Evolutionary conservation across 1,140 invertebrate genomes (phyloP).

Genomic region (Cataglyphis hispanica): DNA sequence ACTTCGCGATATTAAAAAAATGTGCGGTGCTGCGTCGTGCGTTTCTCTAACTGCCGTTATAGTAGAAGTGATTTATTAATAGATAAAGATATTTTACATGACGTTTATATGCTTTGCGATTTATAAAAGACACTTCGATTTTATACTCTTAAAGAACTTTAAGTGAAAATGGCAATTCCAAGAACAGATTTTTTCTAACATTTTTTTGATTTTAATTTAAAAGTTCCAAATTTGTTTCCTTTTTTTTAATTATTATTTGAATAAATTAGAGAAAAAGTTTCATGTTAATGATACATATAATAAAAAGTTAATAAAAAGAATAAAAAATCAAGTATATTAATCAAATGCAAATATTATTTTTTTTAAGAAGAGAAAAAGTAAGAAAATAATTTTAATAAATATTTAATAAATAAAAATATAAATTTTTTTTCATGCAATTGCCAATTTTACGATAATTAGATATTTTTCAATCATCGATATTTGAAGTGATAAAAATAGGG

Average conservation of each 20-base stretch:
- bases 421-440: constrained; percentile 20
- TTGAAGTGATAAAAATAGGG: not conserved
- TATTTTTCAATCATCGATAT: constrained; percentile 49
- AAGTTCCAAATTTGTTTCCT: not conserved
- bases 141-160: constrained; percentile 45
- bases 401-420: not conserved
- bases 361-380: not conserved
- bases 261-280: not conserved
- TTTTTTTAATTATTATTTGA: not conserved
- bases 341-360: not conserved
- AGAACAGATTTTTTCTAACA: constrained; percentile 8
- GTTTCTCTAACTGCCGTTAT: constrained; percentile 17
- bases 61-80: constrained; percentile 32
- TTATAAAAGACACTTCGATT: constrained; percentile 52
- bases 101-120: not conserved
- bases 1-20: constrained; percentile 29
- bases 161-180: constrained; percentile 6
- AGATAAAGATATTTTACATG: constrained; percentile 19
- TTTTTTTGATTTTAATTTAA: not conserved
- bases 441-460: constrained; percentile 20
- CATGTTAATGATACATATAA: not conserved
- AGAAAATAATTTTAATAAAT: constrained; percentile 6
- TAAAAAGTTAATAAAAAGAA: not conserved
- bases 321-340: constrained; percentile 1
- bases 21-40: constrained; percentile 21